A percentile compares a stretch with the other conserved stretches of the same genome.
These are phyloP conservation scores for Rhinichthys osculus DNA, from an alignment of 2,797 vertebrate species.

Conservation along the genomic window DNA sequence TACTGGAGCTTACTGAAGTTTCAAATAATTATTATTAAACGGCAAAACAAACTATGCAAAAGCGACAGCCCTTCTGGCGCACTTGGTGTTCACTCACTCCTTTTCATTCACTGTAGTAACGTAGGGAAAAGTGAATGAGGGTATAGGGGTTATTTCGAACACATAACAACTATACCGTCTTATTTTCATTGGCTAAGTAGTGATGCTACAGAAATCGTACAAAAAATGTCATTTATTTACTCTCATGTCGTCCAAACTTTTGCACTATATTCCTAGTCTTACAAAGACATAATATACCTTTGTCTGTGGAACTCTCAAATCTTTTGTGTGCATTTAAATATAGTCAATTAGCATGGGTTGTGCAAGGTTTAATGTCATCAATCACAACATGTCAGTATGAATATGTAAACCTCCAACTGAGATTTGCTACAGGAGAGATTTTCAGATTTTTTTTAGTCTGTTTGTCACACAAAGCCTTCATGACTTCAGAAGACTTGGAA, in stretches of 20 bases:
- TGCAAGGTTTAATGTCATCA: not conserved
- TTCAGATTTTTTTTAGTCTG: not conserved
- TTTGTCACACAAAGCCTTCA: not conserved
- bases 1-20: too few species aligned
- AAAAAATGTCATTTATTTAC: not conserved
- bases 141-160: too few species aligned
- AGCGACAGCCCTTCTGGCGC: too few species aligned
- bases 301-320: not conserved
- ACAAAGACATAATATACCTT: not conserved
- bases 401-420: not conserved
- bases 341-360: not conserved
- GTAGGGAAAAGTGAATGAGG: too few species aligned
- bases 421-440: not conserved
- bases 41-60: too few species aligned
- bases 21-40: too few species aligned
- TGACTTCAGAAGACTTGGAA: not conserved
- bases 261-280: not conserved
- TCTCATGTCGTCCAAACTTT: not conserved
- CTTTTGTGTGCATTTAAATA: not conserved
- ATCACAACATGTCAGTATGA: not conserved
- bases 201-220: not conserved
- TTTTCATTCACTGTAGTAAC: too few species aligned
- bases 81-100: too few species aligned
- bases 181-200: not conserved
- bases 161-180: too few species aligned